phyloP scores from a whole-genome alignment of 2,113 vertebrate genomes.

The Sapajus apella region DNA sequence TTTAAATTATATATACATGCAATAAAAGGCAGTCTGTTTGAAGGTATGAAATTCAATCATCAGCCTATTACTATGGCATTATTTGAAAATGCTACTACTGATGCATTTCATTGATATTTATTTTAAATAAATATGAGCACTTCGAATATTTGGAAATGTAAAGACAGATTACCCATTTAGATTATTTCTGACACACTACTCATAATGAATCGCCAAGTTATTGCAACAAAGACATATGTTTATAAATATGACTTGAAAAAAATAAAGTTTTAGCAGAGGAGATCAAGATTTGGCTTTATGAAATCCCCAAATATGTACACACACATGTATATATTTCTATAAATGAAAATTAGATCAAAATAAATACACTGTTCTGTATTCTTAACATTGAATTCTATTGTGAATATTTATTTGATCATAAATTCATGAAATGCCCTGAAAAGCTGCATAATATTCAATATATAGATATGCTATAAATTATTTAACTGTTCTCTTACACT shows the following conservation, averaged over 20 bases:
- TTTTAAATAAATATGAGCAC: constrained; percentile 8
- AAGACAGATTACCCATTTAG: not conserved
- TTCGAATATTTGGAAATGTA: constrained; percentile 19
- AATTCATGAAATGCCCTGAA: not conserved
- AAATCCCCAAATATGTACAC: not conserved
- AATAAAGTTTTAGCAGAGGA: not conserved
- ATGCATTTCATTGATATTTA: not conserved
- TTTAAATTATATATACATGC: not conserved
- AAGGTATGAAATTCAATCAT: constrained; percentile 52
- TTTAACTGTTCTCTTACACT: not conserved
- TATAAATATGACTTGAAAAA: not conserved
- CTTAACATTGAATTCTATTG: not conserved
- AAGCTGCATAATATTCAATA: not conserved
- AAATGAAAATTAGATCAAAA: not conserved
- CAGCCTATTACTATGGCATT: not conserved
- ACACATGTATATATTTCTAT: not conserved
- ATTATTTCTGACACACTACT: not conserved
- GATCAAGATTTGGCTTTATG: not conserved
- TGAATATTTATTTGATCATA: not conserved
- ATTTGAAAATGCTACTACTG: constrained; percentile 49
- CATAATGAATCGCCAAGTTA: not conserved
- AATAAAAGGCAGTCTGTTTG: constrained; percentile 36
- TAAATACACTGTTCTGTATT: not conserved
- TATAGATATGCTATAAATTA: not conserved
- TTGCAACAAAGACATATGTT: not conserved